Evolutionary conservation across 2,113 vertebrate species (phyloP).

Genomic region (Galemys pyrenaicus): DNA sequence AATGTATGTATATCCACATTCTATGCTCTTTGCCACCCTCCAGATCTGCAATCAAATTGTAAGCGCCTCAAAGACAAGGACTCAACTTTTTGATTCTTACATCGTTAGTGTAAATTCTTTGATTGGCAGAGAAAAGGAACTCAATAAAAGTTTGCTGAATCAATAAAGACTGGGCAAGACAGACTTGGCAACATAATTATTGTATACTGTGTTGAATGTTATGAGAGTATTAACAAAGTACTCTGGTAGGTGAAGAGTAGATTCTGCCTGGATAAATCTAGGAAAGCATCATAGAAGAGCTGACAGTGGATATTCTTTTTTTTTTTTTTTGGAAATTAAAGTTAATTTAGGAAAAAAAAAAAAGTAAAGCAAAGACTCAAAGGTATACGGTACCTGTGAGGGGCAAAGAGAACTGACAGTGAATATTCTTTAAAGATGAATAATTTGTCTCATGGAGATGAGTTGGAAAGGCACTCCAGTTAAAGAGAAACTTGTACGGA

Average conservation of each 20-base stretch:
- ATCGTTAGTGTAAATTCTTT: not conserved
- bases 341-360: too few relatives aligned
- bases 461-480: not conserved
- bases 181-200: not conserved
- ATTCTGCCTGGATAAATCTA: not conserved
- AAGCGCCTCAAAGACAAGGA: not conserved
- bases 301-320: not conserved
- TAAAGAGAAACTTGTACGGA: not conserved
- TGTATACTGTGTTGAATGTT: not conserved
- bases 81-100: not conserved
- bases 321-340: too few relatives aligned
- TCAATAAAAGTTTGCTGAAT: conserved; percentile 14
- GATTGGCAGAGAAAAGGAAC: not conserved
- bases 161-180: not conserved
- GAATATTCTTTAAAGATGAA: not conserved
- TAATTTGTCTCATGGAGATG: not conserved
- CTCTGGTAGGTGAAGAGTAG: not conserved
- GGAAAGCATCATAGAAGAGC: not conserved
- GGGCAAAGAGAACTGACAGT: not conserved
- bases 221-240: not conserved
- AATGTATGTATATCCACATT: not conserved
- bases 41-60: not conserved
- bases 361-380: too few relatives aligned
- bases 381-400: too few relatives aligned
- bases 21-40: not conserved